Conservation (phyloP, 2,113 vertebrate species). For the Geothlypis trichas region DNA sequence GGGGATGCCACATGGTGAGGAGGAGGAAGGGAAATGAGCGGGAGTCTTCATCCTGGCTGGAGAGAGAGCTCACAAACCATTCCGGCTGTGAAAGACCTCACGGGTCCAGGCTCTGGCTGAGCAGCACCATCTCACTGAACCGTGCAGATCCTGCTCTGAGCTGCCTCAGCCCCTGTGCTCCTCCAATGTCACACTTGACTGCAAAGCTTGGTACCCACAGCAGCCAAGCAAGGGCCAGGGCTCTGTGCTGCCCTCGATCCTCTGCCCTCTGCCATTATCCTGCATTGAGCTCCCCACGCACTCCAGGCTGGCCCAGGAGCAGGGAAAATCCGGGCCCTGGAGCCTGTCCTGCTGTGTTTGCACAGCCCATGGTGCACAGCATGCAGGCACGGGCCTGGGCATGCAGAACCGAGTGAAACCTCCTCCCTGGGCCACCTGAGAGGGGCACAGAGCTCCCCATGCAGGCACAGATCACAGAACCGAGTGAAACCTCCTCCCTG, state of each 20-base stretch:
- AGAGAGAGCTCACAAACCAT: background rate
- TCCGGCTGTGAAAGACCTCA: background rate
- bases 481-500: too few species aligned
- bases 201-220: fast-evolving
- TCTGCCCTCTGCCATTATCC: fast-evolving
- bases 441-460: too few species aligned
- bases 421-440: too few species aligned
- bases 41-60: fast-evolving
- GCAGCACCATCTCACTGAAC: background rate
- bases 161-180: background rate
- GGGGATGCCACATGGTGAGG: fast-evolving
- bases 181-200: fast-evolving
- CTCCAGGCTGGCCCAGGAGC: background rate
- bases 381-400: background rate
- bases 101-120: too few species aligned
- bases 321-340: fast-evolving
- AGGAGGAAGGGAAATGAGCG: background rate
- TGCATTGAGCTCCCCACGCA: fast-evolving
- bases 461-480: too few species aligned
- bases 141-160: fast-evolving
- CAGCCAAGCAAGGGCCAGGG: background rate
- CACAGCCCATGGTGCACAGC: fast-evolving
- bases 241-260: background rate
- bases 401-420: background rate
- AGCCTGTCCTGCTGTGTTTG: background rate